Percentiles rank a stretch among this genome's conserved stretches.
Conservation (phyloP, 2,797 vertebrate genomes). For the Pipistrellus pipistrellus region DNA sequence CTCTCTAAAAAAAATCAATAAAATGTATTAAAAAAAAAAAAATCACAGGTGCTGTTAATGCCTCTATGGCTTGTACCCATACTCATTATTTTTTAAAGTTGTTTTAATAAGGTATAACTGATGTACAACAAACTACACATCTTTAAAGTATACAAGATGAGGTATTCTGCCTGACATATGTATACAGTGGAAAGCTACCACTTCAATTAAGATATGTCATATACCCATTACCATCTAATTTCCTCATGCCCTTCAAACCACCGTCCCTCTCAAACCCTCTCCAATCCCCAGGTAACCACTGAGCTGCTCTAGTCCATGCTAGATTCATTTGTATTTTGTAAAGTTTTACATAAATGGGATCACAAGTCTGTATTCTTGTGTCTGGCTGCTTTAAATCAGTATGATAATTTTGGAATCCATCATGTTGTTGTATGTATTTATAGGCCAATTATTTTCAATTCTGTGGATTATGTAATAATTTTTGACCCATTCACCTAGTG, state of each 20-base stretch:
- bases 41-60: background rate
- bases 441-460: slow-evolving; percentile 35
- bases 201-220: background rate
- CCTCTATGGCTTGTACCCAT: background rate
- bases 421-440: background rate
- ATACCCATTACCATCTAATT: background rate
- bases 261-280: background rate
- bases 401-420: background rate
- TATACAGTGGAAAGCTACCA: background rate
- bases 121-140: background rate
- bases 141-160: background rate
- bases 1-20: no score
- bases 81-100: background rate
- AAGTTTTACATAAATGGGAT: background rate
- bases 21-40: background rate
- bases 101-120: background rate
- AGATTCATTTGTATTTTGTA: background rate
- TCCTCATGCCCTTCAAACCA: background rate
- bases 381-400: background rate
- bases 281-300: background rate
- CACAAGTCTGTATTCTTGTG: background rate
- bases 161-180: slow-evolving; percentile 17
- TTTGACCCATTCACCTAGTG: background rate
- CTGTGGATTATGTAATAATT: background rate
- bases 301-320: background rate